Percentiles rank a stretch among this genome's conserved stretches.
These are phyloP conservation scores for Fragum sueziense DNA, from an alignment of 2,888 invertebrate genomes.

Conservation along the genomic window DNA sequence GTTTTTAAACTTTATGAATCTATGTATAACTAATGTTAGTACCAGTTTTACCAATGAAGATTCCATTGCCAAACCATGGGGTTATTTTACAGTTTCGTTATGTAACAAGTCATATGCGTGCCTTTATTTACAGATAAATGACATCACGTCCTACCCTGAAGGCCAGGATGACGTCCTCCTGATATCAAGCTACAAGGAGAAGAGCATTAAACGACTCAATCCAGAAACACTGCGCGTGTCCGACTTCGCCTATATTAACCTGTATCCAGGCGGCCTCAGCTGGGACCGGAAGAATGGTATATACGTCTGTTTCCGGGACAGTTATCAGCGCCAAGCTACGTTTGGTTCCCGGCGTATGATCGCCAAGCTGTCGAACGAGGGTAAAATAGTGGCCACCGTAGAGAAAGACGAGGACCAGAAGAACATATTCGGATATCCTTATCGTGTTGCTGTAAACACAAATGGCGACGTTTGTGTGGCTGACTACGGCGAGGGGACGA, in stretches of 20 bases:
- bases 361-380: conserved; percentile 59
- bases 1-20: too few relatives aligned
- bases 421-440: conserved; percentile 60
- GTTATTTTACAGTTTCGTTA: too few relatives aligned
- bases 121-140: conserved; percentile 53
- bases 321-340: conserved; percentile 48
- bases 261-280: conserved; percentile 59
- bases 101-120: too few relatives aligned
- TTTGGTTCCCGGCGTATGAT: conserved; percentile 58
- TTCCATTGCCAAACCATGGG: too few relatives aligned
- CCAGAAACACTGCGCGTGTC: conserved; percentile 55
- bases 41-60: too few relatives aligned
- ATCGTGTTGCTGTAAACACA: conserved; percentile 56
- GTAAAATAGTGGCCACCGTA: conserved; percentile 56
- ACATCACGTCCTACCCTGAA: conserved; percentile 48
- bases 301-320: conserved; percentile 61
- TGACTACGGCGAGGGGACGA: conserved; percentile 59
- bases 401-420: conserved; percentile 60
- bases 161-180: conserved; percentile 51
- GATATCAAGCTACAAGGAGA: conserved; percentile 60
- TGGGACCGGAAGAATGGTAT: conserved; percentile 52
- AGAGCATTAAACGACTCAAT: conserved; percentile 60
- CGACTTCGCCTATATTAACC: conserved; percentile 58
- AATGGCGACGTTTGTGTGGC: conserved; percentile 62
- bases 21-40: too few relatives aligned